Base-by-base conservation (phyloP, 2,797 vertebrate species). In the Etheostoma perlongum region DNA sequence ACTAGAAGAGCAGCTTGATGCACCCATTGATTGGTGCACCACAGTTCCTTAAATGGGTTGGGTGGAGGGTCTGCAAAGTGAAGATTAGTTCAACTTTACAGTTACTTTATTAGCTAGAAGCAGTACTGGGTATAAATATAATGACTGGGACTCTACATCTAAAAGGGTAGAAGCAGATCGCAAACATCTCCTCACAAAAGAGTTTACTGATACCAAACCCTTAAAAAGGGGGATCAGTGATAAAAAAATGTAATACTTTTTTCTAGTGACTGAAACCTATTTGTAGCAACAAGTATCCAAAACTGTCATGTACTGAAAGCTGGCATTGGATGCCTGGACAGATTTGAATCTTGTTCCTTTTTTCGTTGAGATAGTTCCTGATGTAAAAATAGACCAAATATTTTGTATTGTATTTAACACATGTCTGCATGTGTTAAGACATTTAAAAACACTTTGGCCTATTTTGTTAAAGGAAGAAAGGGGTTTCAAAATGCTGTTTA, bases 1-100 rank as follows among this genome's bases (percentile, higher is more conserved):
- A 78, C 67, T 71, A 86, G 62, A 76, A 62, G 68, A 76, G 74
- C 74, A 69, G 58, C 54, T 83, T 82, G 85, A 88, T 88, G 89
- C 82, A 84, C 70, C 51, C 51, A 48, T 52, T 14, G 36, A 48
- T 52, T 14, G 36, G 68, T 36, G 60, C 18, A 30, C 18, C 13
- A 19, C 5, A 7, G 77, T 46, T 71, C 55, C 57, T 60, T 66
- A 51, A 81, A 67, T 42, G 44, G 76, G 54, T 74, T 62, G 5
- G 58, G 23, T 21, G 8, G 49, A 40, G 62, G 53, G 82, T 83
- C 79, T 64, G 67, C 21, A 52, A 72, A 71, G 47, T 36, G 57
- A 62, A 72, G 51, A 75, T 59, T 44, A 25, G 54, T 42, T 78
- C 12, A 62, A 21, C 42, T 71, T 63, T 61, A 62, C 47, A 2